Percentiles rank a stretch among this genome's conserved stretches.
phyloP scores from a whole-genome alignment of 2,888 invertebrate species.

The Clistopyga incitator region DNA sequence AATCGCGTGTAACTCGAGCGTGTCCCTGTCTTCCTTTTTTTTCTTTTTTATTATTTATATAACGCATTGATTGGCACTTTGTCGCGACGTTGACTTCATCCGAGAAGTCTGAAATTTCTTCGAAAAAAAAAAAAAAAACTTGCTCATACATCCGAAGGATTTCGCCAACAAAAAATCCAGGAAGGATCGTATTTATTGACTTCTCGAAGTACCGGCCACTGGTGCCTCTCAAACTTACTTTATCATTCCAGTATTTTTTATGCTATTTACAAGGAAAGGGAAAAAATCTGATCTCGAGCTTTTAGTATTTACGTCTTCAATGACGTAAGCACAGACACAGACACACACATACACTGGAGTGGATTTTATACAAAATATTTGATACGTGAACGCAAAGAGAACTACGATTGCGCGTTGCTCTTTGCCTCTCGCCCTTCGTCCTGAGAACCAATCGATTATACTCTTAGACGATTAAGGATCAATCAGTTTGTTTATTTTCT shows the following conservation, averaged over 20 bases:
- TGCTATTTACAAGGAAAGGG: slow-evolving; percentile 54
- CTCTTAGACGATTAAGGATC: slow-evolving; percentile 72
- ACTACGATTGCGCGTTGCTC: slow-evolving; percentile 11
- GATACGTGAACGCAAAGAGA: slow-evolving; percentile 19
- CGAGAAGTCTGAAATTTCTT: slow-evolving; percentile 42
- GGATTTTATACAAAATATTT: slow-evolving; percentile 19
- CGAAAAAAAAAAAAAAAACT: slow-evolving; percentile 38
- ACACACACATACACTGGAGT: slow-evolving; percentile 29
- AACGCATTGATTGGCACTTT: slow-evolving; percentile 36
- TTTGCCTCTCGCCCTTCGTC: slow-evolving; percentile 42
- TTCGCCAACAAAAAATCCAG: slow-evolving; percentile 16
- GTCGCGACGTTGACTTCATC: slow-evolving; percentile 12
- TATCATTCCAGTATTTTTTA: slow-evolving; percentile 72
- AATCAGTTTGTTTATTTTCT: slow-evolving; percentile 60
- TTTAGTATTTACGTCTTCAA: slow-evolving; percentile 56
- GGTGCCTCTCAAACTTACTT: slow-evolving; percentile 65
- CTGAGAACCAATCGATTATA: slow-evolving; percentile 60
- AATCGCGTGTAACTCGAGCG: slow-evolving; percentile 28
- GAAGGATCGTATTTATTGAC: slow-evolving; percentile 48
- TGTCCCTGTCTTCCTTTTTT: slow-evolving; percentile 6
- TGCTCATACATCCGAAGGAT: slow-evolving; percentile 49
- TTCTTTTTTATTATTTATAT: slow-evolving; percentile 32
- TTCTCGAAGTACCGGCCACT: slow-evolving; percentile 55
- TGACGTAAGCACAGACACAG: slow-evolving; percentile 34
- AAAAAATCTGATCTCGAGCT: slow-evolving; percentile 64